Percentiles rank a stretch among this genome's conserved stretches.
These are phyloP conservation scores for Parasteatoda lunata DNA, from an alignment of 2,888 invertebrate genomes.

Conservation along the genomic window DNA sequence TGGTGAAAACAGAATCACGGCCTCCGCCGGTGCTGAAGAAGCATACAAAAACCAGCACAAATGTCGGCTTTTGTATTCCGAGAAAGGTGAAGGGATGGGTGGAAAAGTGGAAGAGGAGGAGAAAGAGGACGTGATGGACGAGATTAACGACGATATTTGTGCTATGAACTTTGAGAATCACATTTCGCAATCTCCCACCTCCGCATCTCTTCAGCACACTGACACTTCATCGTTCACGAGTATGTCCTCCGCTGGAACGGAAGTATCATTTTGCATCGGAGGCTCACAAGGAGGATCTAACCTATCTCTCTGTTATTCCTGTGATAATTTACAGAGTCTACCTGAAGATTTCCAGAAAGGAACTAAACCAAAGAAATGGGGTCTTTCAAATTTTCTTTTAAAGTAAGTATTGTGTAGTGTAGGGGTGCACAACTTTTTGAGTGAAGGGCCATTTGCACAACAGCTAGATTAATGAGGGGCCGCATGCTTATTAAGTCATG, in stretches of 20 bases:
- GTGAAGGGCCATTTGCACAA: no score
- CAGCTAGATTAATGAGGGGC: no score
- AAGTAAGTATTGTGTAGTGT: slow-evolving; percentile 44
- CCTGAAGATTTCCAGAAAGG: slow-evolving; percentile 59
- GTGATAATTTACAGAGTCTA: slow-evolving; percentile 62
- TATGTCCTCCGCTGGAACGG: slow-evolving; percentile 69
- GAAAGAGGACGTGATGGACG: slow-evolving; percentile 45
- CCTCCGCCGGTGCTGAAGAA: slow-evolving; percentile 10
- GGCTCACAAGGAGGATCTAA: slow-evolving; percentile 42
- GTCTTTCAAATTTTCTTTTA: slow-evolving; percentile 65
- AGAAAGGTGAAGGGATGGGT: slow-evolving; percentile 54
- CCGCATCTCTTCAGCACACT: slow-evolving; percentile 51
- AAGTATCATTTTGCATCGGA: slow-evolving; percentile 61
- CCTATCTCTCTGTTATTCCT: slow-evolving; percentile 59
- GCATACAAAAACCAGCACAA: slow-evolving; percentile 22
- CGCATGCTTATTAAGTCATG: no score
- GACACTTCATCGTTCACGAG: slow-evolving; percentile 70
- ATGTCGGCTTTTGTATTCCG: slow-evolving; percentile 23
- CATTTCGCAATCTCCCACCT: slow-evolving; percentile 46
- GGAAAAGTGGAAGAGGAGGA: slow-evolving; percentile 57
- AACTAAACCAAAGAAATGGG: slow-evolving; percentile 69
- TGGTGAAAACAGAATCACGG: slow-evolving; percentile 12
- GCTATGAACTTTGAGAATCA: slow-evolving; percentile 30
- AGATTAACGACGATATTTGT: slow-evolving; percentile 31
- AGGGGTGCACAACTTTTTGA: no score